Conservation (phyloP, 2,888 invertebrate genomes). For the Agriopis aurantiaria region DNA sequence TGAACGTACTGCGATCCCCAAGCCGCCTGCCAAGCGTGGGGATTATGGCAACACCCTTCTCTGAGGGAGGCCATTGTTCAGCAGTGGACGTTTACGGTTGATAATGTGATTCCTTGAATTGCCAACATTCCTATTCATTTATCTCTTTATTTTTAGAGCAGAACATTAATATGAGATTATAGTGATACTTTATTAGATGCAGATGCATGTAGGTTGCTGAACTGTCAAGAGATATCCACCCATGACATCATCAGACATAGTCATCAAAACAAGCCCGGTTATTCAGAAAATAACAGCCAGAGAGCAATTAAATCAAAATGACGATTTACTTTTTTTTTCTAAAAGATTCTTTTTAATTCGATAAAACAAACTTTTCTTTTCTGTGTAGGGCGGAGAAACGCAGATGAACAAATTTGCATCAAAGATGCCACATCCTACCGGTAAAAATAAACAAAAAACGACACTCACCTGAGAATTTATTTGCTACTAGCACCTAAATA, state of each 20-base stretch:
- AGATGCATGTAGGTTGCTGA: conserved; percentile 4
- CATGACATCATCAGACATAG: conserved; percentile 64
- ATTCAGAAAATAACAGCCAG: not conserved
- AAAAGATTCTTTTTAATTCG: not conserved
- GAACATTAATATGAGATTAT: too few species aligned
- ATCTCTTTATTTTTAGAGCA: too few species aligned
- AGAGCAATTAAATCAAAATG: too few species aligned
- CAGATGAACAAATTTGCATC: conserved; percentile 10
- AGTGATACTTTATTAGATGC: not conserved
- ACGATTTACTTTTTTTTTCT: too few species aligned
- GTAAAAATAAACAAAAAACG: conserved; percentile 46
- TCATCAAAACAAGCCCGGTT: conserved; percentile 30
- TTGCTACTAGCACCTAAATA: conserved; percentile 66
- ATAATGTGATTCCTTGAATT: not conserved
- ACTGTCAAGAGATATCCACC: conserved; percentile 52
- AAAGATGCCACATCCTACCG: conserved; percentile 31
- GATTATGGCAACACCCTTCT: too few species aligned
- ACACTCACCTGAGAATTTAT: conserved; percentile 70
- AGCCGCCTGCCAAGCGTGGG: too few species aligned
- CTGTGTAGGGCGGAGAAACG: conserved; percentile 32
- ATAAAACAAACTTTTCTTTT: not conserved
- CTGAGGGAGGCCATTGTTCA: too few species aligned
- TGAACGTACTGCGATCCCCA: too few species aligned
- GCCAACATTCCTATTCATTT: not conserved
- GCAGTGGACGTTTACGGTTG: too few species aligned